A percentile compares a stretch with the other conserved stretches of the same genome.
These are phyloP conservation scores for Lysandra coridon DNA, from an alignment of 2,888 invertebrate genomes.

Conservation along the genomic window DNA sequence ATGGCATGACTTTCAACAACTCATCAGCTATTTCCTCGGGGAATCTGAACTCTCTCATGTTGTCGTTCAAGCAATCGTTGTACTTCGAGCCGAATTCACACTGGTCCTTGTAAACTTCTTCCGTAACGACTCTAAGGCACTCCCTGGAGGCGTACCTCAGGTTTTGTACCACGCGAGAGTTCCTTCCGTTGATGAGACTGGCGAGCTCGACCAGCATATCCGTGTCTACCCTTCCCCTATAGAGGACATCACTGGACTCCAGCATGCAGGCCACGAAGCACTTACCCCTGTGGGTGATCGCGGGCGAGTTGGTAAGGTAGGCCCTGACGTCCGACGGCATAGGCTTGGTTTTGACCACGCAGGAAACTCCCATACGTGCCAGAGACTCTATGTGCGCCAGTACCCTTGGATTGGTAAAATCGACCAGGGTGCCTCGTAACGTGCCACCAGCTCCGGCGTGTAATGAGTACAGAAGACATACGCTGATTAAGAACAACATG, in stretches of 20 bases:
- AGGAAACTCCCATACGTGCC: slow-evolving; percentile 70
- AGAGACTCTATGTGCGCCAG: slow-evolving; percentile 68
- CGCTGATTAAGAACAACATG: slow-evolving; percentile 43
- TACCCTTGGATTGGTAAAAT: slow-evolving; percentile 70
- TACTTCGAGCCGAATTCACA: slow-evolving; percentile 1
- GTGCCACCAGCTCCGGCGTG: slow-evolving; percentile 39
- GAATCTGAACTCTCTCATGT: slow-evolving; percentile 8
- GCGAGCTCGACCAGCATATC: background rate
- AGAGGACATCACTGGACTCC: slow-evolving; percentile 72
- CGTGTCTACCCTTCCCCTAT: slow-evolving; percentile 63
- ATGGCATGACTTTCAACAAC: background rate
- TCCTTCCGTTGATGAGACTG: slow-evolving; percentile 2
- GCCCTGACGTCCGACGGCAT: slow-evolving; percentile 72
- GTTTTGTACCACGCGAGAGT: slow-evolving; percentile 8
- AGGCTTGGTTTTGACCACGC: slow-evolving; percentile 70
- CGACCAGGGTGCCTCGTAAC: slow-evolving; percentile 62
- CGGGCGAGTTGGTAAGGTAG: slow-evolving; percentile 72
- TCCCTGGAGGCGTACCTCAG: background rate
- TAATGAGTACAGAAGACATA: slow-evolving; percentile 45
- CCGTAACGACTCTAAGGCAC: background rate
- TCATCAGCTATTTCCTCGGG: background rate
- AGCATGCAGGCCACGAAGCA: slow-evolving; percentile 76
- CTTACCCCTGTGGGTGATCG: slow-evolving; percentile 66
- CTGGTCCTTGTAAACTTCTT: background rate
- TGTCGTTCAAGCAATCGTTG: background rate